A percentile compares a stretch with the other conserved stretches of the same genome.
These are phyloP conservation scores for Drosophila lini DNA, from an alignment of 1,140 invertebrate species.

Conservation along the genomic window DNA sequence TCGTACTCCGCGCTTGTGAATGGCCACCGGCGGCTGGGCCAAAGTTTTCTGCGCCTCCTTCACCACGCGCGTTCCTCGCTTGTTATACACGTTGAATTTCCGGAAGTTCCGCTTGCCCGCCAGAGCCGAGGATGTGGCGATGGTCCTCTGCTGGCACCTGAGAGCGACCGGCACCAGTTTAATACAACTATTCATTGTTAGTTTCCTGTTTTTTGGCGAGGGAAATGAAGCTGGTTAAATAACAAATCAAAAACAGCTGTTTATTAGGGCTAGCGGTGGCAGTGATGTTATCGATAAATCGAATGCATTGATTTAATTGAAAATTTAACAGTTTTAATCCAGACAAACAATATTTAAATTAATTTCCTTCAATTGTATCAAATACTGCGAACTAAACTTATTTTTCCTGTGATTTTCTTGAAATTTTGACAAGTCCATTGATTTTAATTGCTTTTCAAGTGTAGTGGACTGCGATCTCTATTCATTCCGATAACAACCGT, in stretches of 20 bases:
- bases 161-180: conserved; percentile 60
- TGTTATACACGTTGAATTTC: conserved; percentile 90
- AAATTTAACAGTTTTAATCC: not conserved
- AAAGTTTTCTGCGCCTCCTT: conserved; percentile 87
- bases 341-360: no score
- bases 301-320: not conserved
- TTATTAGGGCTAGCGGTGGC: not conserved
- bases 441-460: not conserved
- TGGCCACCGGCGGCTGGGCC: conserved; percentile 87
- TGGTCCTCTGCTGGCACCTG: conserved; percentile 84
- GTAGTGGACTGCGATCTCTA: not conserved
- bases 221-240: conserved; percentile 52
- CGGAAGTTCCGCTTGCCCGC: conserved; percentile 91
- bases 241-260: conserved; percentile 66
- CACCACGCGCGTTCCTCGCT: conserved; percentile 89
- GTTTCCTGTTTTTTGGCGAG: conserved; percentile 10
- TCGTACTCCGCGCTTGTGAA: conserved; percentile 89
- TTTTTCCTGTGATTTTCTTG: no score
- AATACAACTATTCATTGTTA: conserved; percentile 71
- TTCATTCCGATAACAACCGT: not conserved
- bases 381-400: not conserved
- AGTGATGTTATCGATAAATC: not conserved
- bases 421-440: not conserved
- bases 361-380: no score
- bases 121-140: conserved; percentile 86